Conservation (phyloP, 2,113 vertebrate genomes). For the Scortum barcoo region DNA sequence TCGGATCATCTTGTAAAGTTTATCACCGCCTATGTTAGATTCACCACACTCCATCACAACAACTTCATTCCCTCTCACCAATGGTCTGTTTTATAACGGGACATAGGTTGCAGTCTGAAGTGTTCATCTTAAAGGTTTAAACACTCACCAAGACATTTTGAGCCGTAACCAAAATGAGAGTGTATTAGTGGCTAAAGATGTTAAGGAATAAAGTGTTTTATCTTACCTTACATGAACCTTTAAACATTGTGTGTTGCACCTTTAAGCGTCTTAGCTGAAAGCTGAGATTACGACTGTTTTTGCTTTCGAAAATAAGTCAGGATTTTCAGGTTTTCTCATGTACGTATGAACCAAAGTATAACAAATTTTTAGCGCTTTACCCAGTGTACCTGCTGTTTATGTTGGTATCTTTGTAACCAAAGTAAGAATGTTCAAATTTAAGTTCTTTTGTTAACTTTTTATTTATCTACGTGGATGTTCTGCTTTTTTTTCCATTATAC, state of each 20-base stretch:
- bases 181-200: neutral
- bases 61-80: neutral
- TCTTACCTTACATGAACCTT: neutral
- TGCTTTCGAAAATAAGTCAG: neutral
- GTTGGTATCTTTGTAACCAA: constrained; percentile 55
- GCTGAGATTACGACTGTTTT: neutral
- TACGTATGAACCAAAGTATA: constrained; percentile 68
- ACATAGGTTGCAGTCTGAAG: neutral
- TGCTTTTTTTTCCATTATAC: neutral
- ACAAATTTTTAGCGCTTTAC: constrained; percentile 39
- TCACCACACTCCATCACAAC: neutral
- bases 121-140: constrained; percentile 1
- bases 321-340: constrained; percentile 41
- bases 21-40: neutral
- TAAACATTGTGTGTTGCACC: neutral
- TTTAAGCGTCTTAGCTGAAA: neutral
- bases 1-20: neutral
- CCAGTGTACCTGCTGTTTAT: constrained; percentile 47
- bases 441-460: constrained; percentile 26
- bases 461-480: constrained; percentile 11
- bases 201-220: neutral
- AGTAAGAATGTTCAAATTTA: constrained; percentile 31
- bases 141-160: neutral
- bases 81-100: neutral
- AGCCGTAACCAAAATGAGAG: neutral